These are phyloP conservation scores for Phyllostomus discolor DNA, from an alignment of 2,113 vertebrate genomes.

Conservation along the genomic window DNA sequence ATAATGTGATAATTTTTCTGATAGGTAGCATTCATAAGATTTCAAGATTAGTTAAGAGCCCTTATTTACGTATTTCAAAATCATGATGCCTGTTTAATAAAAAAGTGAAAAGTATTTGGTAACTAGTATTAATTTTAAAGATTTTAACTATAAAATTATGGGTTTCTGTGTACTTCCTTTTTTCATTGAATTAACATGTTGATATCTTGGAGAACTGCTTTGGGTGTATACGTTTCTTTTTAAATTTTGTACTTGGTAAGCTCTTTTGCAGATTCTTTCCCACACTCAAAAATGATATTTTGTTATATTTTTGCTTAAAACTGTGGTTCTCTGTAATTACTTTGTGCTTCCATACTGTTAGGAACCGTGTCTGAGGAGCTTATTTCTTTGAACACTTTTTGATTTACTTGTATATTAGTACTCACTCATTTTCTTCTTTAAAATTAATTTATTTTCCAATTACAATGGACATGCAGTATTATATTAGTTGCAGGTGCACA, in stretches of 20 bases:
- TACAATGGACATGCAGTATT: no score
- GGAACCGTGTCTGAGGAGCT: not conserved
- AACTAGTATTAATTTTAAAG: not conserved
- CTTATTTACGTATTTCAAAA: not conserved
- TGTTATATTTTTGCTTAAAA: not conserved
- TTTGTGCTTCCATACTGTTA: not conserved
- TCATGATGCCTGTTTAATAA: not conserved
- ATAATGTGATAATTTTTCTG: not conserved
- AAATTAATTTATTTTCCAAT: not conserved
- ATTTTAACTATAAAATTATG: not conserved
- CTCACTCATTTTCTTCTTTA: not conserved
- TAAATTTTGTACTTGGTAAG: not conserved
- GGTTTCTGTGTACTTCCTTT: not conserved
- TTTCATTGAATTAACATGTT: not conserved
- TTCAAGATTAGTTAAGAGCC: not conserved
- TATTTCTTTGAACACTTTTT: not conserved
- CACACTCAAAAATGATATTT: not conserved
- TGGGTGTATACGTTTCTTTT: not conserved
- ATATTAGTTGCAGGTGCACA: not conserved
- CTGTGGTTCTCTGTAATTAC: not conserved
- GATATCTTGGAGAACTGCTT: not conserved
- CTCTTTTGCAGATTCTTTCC: not conserved
- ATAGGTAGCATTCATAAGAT: not conserved
- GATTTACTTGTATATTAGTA: constrained; percentile 17
- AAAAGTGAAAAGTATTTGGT: not conserved